phyloP scores from a whole-genome alignment of 2,113 vertebrate genomes.

The Thamnaconus septentrionalis region DNA sequence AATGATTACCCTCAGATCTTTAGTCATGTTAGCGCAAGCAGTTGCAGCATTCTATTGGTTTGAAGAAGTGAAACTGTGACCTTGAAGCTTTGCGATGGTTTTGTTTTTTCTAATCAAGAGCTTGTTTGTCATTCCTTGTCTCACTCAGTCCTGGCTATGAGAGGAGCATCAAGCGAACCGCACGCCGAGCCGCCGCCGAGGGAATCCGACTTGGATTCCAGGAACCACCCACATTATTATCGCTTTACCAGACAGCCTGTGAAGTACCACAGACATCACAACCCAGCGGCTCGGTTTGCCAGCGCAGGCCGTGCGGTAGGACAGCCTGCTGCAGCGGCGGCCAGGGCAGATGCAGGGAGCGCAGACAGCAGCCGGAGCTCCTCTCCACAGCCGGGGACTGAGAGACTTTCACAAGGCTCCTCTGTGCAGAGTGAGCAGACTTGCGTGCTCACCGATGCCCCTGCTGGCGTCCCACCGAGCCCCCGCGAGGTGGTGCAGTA shows the following conservation, averaged over 20 bases:
- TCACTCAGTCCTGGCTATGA: constrained; percentile 76
- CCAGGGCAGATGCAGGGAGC: constrained; percentile 38
- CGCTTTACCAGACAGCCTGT: constrained; percentile 83
- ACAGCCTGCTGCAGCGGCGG: constrained; percentile 20
- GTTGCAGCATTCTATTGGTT: no score
- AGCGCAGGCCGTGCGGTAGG: constrained; percentile 33
- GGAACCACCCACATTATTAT: constrained; percentile 66
- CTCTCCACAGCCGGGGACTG: constrained; percentile 52
- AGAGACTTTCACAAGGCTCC: constrained; percentile 45
- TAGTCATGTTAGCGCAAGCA: no score
- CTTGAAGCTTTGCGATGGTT: no score
- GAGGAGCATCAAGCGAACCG: constrained; percentile 34
- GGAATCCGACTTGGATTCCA: constrained; percentile 27
- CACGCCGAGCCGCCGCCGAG: constrained; percentile 10
- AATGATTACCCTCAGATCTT: no score
- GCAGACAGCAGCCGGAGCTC: constrained; percentile 60
- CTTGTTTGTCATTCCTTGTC: constrained; percentile 7
- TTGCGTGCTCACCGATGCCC: constrained; percentile 24
- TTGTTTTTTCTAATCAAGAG: background rate
- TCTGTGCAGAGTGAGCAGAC: constrained; percentile 69
- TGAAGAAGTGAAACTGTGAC: no score
- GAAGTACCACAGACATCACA: constrained; percentile 75
- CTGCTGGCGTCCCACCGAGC: constrained; percentile 19
- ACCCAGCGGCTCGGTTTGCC: constrained; percentile 42
- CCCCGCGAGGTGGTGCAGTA: constrained; percentile 56